A percentile compares a stretch with the other conserved stretches of the same genome.
phyloP scores from a whole-genome alignment of 2,888 invertebrate species.

The Amblyteles armatorius region DNA sequence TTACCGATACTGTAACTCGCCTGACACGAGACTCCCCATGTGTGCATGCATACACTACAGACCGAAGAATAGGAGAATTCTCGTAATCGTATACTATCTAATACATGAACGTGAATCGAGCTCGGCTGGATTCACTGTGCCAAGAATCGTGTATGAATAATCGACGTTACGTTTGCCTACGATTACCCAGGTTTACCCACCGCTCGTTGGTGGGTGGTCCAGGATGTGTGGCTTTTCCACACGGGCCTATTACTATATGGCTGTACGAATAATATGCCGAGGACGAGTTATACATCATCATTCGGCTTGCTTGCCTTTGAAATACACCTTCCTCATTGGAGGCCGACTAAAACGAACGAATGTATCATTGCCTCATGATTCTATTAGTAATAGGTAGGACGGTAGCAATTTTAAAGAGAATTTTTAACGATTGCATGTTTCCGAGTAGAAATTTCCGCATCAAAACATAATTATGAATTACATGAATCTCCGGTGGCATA shows the following conservation, averaged over 20 bases:
- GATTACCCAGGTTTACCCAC: slow-evolving; percentile 69
- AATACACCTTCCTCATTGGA: slow-evolving; percentile 20
- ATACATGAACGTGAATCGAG: slow-evolving; percentile 23
- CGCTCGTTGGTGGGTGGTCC: slow-evolving; percentile 67
- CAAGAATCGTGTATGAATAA: slow-evolving; percentile 67
- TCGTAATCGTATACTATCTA: slow-evolving; percentile 33
- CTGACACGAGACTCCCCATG: slow-evolving; percentile 1
- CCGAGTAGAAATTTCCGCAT: no score
- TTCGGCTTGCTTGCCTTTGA: slow-evolving; percentile 38
- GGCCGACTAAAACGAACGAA: not conserved
- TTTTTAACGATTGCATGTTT: no score
- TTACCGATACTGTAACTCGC: not conserved
- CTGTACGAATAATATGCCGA: slow-evolving; percentile 33
- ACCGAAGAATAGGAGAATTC: slow-evolving; percentile 33
- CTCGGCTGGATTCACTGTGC: slow-evolving; percentile 41
- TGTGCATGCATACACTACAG: not conserved
- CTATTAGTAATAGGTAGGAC: not conserved
- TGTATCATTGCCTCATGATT: not conserved
- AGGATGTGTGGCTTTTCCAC: slow-evolving; percentile 44
- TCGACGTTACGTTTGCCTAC: slow-evolving; percentile 66
- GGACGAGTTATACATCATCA: slow-evolving; percentile 33
- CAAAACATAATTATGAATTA: no score
- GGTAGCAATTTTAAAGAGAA: not conserved
- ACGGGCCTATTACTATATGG: slow-evolving; percentile 17
- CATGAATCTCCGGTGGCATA: no score